Base-by-base conservation (phyloP, 1,140 invertebrate genomes). In the Neelides sp. region DNA sequence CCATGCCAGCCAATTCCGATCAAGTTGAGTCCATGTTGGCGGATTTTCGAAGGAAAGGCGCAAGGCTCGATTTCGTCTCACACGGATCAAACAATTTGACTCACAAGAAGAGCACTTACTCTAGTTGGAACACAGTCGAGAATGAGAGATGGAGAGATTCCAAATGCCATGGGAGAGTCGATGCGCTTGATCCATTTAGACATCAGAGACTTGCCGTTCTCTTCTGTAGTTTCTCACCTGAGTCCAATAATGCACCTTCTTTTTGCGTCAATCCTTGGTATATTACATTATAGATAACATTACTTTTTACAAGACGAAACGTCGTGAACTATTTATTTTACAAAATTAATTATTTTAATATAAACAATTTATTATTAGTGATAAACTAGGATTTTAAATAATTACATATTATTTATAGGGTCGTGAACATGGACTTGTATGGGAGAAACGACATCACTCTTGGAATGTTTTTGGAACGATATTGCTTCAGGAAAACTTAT, bases 391-490 rank as follows among this genome's bases (percentile, higher is more conserved):
- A 2, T 30, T n/a, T 19, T 52, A 43, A 26, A 30, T 34, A 22
- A 22, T 19, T 23, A 20, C 4, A 22, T 48, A 20, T 62, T 51
- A 61, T 42, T 62, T 66, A 32, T 62, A 83, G 83, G 79, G 76
- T 91, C 17, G 79, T 92, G 0, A 80, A 80, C 41, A 98, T 98
- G 87, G 85, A 93, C 56, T 85, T 94, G 66, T 97, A 98, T 68
- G 89, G 88, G 0, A 73, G 78, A 15, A 88, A 93, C 63, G 95
- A 98, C 65, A 94, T 97, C 52, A 83, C 92, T 3, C 66, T 98
- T 3, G 95, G 93, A 34, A 82, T 80, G 53, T 98, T 98, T 67
- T 70, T 98, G 2, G 86, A 94, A 66, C 75, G 83, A 41, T 95
- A 93, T 64, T 97, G 92, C 67, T 87, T 93, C 63, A 77, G 82